A percentile compares a stretch with the other conserved stretches of the same genome.
Evolutionary conservation across 2,113 vertebrate genomes (phyloP).

Genomic region (Rhodinocichla rosea): DNA sequence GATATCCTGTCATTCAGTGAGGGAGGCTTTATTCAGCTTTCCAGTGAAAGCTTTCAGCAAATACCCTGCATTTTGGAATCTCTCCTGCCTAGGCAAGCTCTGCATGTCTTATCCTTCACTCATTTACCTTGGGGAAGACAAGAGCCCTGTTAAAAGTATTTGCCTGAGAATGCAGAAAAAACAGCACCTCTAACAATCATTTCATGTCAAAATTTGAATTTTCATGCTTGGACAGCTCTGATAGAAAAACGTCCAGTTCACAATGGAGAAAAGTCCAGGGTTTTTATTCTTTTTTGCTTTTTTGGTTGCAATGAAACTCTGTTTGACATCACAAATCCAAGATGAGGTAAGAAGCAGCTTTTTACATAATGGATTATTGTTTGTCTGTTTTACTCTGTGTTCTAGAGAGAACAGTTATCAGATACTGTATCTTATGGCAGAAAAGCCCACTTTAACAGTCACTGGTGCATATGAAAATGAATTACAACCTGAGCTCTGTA

Average conservation of each 20-base stretch:
- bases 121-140: not conserved
- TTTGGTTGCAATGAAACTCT: not conserved
- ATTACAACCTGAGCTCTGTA: not conserved
- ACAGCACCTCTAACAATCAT: not conserved
- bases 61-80: not conserved
- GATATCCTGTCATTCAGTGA: slow-evolving; percentile 75
- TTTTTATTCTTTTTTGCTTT: slow-evolving; percentile 13
- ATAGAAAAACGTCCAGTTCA: not conserved
- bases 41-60: not conserved
- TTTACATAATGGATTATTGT: not conserved
- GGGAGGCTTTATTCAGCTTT: slow-evolving; percentile 49
- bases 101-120: not conserved
- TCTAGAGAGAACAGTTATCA: not conserved
- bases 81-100: slow-evolving; percentile 31
- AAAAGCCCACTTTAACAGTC: not conserved
- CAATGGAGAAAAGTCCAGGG: slow-evolving; percentile 19
- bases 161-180: slow-evolving; percentile 24
- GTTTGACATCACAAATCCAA: not conserved
- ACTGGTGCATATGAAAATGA: not conserved
- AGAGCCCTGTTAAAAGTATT: not conserved
- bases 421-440: not conserved
- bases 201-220: not conserved
- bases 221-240: not conserved
- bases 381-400: not conserved
- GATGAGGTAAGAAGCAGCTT: slow-evolving; percentile 67